Evolutionary conservation across 1,140 invertebrate genomes (phyloP), one percentile per base, ranked within the genome.

Genomic region (Ceratina japonica): DNA sequence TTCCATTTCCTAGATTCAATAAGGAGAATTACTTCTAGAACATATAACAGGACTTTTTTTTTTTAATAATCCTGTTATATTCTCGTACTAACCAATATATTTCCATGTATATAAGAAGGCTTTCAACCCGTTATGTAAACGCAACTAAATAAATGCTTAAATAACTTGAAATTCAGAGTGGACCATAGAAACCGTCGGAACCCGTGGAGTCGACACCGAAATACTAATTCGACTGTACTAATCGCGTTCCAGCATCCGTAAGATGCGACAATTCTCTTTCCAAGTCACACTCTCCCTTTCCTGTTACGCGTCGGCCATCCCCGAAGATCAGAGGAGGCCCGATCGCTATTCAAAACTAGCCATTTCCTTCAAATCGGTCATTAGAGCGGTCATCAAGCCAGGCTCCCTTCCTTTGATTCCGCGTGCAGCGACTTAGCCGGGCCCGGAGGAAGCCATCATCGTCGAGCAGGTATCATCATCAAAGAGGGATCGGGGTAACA

Each of bases 301-400:
- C 62, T 44, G 69, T 15, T 61, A 61, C 69, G 69, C 31, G 31
- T 49, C 69, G 31, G 20, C 56, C 69, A 75, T 58, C 31, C 10
- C 63, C 15, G 16, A 64, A 3, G 1, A 18, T 27, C 54, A 12
- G 22, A 70, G 13, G 22, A 8, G 3, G 7, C 18, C 13, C 18
- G 66, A 70, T 70, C 51, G 27, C 3, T 0, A 20, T 24, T 8
- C n/a, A 49, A 75, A 75, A 75, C 54, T 54, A 18, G 13, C 16
- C 52, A 63, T 75, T 66, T 66, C 20, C 31, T 16, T 56, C 16
- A 44, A 66, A 66, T 56, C 31, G 20, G 62, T 31, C 52, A 56
- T 75, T 66, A 70, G 27, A 73, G 44, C 16, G 31, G 56, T 18
- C n/a, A 18, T n/a, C 4, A 44, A 44, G 37, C 3, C 5, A 44